Evolutionary conservation across 2,113 vertebrate species (phyloP), one percentile per base, ranked within the genome.

Genomic region (Protobothrops flavoviridis): DNA sequence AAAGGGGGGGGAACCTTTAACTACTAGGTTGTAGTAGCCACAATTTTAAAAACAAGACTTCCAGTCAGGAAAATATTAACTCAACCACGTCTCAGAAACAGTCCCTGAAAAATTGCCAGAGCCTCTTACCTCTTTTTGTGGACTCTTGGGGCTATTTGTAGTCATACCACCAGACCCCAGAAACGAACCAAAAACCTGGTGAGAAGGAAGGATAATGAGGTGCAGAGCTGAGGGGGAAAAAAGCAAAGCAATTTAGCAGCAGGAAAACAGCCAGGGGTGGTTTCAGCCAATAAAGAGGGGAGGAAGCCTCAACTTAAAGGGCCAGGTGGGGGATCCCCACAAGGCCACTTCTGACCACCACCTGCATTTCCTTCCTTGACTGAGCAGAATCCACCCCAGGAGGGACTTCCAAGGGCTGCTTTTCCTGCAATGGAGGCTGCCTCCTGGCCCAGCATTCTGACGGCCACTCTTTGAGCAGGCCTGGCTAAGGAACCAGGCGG

Each of bases 161-260:
- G n/a, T 21, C 39, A 3, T 10, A 23, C 74, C 74, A 3, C 33
- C 1, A 3, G 33, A 21, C 17, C 33, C 33, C 74, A 43, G 74
- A 10, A 81, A 23, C 74, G 20, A 81, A 81, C 6, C 74, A 39
- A 33, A 21, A 81, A 9, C 74, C 74, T 81, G 39, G 55, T 1
- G 2, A 81, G 64, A 17, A 69, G 74, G 74, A 81, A 33, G 74
- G 74, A 81, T 0, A 21, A 39, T 1, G 69, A 81, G 6, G 21
- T 7, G 0, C n/a, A 74, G 13, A 7, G 69, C 69, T 21, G 33
- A 0, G 15, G 33, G n/a, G 0, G 10, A 24, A 24, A 2, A 2
- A 33, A 33, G n/a, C 33, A 81, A 21, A 81, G 33, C 33, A 9
- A 43, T 81, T 39, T 81, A 43, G 17, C 15, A 81, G 33, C 33